These are phyloP conservation scores for Adelognathus sp. DNA, from an alignment of 2,888 invertebrate genomes.

Conservation along the genomic window DNA sequence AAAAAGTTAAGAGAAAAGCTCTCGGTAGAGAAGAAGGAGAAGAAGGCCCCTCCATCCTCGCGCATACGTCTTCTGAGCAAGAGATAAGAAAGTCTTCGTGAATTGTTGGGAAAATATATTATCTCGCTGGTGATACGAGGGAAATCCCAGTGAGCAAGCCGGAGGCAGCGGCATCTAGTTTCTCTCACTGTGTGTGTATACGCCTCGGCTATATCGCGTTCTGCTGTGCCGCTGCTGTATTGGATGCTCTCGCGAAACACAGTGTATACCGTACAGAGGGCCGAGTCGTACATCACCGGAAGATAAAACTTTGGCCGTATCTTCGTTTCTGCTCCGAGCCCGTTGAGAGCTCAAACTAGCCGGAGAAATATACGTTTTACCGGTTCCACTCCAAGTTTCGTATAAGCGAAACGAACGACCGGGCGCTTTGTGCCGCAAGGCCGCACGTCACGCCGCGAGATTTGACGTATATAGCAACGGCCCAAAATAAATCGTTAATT, in stretches of 20 bases:
- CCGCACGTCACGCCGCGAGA: conserved; percentile 7
- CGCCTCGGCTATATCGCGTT: background rate
- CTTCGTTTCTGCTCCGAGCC: conserved; percentile 49
- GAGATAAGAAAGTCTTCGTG: conserved; percentile 59
- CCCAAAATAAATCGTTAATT: conserved; percentile 58
- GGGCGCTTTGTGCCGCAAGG: conserved; percentile 32
- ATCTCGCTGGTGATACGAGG: conserved; percentile 56
- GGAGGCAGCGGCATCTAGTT: background rate
- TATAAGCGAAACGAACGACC: conserved; percentile 55
- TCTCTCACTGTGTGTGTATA: background rate
- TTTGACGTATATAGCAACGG: too few species aligned
- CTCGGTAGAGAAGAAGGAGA: too few species aligned
- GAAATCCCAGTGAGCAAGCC: conserved; percentile 53
- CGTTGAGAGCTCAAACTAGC: conserved; percentile 24
- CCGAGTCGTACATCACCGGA: conserved; percentile 64
- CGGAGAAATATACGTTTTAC: conserved; percentile 46
- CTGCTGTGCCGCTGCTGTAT: conserved; percentile 50
- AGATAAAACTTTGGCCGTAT: conserved; percentile 65
- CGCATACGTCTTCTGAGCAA: conserved; percentile 49
- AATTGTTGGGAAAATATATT: conserved; percentile 64
- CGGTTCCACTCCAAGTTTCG: conserved; percentile 55
- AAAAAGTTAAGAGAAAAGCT: too few species aligned
- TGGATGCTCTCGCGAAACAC: conserved; percentile 59
- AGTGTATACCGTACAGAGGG: conserved; percentile 58
- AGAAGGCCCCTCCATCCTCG: conserved; percentile 25